A percentile compares a stretch with the other conserved stretches of the same genome.
Conservation (phyloP, 2,888 invertebrate species). For the Caenorhabditis sp. region DNA sequence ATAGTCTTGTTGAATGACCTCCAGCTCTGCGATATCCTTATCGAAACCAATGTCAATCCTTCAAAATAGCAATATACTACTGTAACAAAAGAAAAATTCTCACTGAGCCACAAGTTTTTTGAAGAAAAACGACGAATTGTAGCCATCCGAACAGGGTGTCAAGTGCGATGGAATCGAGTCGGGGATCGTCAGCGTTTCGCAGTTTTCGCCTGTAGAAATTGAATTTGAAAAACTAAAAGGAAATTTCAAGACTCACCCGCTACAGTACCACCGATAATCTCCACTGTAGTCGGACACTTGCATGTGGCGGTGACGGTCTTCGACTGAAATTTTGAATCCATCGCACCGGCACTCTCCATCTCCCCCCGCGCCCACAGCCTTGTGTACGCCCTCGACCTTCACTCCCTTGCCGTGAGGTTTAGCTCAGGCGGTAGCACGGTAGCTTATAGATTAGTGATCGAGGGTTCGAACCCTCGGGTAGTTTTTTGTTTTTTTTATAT, state of each 20-base stretch:
- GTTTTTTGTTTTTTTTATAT: not conserved
- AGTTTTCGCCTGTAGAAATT: constrained; percentile 60
- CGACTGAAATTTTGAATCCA: constrained; percentile 15
- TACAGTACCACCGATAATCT: constrained; percentile 39
- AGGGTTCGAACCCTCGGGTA: not conserved
- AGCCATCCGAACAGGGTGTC: constrained; percentile 12
- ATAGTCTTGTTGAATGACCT: constrained; percentile 28
- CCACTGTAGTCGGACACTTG: constrained; percentile 59
- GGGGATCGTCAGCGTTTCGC: constrained; percentile 46
- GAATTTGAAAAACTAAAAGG: not conserved
- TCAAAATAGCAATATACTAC: not conserved
- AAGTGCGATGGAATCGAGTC: not conserved
- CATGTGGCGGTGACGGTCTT: constrained; percentile 63
- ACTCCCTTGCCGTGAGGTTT: not conserved
- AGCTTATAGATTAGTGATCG: not conserved
- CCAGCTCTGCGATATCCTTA: constrained; percentile 28
- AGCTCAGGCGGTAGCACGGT: constrained; percentile 2
- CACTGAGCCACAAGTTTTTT: constrained; percentile 4
- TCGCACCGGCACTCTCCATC: too few species aligned
- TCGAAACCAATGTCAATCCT: constrained; percentile 37
- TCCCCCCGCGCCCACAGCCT: not conserved
- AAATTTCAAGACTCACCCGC: constrained; percentile 23
- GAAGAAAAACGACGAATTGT: constrained; percentile 25
- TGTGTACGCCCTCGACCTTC: too few species aligned
- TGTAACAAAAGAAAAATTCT: not conserved